Evolutionary conservation across 2,888 invertebrate species (phyloP).

Genomic region (Agrotis segetum): DNA sequence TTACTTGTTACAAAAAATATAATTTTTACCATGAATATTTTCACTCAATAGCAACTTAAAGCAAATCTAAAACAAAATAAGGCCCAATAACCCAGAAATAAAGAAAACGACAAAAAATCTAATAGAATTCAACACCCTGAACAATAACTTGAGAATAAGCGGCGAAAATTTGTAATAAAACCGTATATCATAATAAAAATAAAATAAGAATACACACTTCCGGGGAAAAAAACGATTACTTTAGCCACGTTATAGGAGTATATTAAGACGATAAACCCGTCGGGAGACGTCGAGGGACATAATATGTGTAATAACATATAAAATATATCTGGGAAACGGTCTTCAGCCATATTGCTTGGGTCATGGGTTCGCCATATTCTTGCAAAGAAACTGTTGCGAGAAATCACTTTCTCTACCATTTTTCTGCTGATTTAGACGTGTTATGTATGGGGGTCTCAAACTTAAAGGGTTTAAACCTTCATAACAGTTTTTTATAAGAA

Average conservation of each 20-base stretch:
- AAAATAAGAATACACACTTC: conserved; percentile 60
- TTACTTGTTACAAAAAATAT: too few species aligned
- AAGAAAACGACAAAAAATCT: conserved; percentile 23
- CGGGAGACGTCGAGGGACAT: conserved; percentile 51
- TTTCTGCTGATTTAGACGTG: conserved; percentile 51
- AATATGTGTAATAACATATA: conserved; percentile 65
- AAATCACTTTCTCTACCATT: conserved; percentile 51
- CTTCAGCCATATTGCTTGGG: conserved; percentile 45
- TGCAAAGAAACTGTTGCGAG: conserved; percentile 46
- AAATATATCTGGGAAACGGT: conserved; percentile 55
- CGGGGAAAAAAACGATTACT: conserved; percentile 60
- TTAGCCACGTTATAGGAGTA: conserved; percentile 57
- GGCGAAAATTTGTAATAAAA: conserved; percentile 61
- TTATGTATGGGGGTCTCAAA: conserved; percentile 46
- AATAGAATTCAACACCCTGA: conserved; percentile 40
- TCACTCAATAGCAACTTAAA: background rate
- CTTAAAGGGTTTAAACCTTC: conserved; percentile 27
- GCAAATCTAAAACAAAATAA: background rate
- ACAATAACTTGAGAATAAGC: conserved; percentile 48
- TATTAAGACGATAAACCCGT: conserved; percentile 65
- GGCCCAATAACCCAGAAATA: conserved; percentile 11
- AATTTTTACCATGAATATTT: too few species aligned
- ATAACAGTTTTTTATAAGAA: conserved; percentile 33
- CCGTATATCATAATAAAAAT: conserved; percentile 59
- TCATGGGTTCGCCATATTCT: conserved; percentile 44